These are phyloP conservation scores for Schizopygopsis pylzovi DNA, from an alignment of 2,797 vertebrate genomes.

Conservation along the genomic window DNA sequence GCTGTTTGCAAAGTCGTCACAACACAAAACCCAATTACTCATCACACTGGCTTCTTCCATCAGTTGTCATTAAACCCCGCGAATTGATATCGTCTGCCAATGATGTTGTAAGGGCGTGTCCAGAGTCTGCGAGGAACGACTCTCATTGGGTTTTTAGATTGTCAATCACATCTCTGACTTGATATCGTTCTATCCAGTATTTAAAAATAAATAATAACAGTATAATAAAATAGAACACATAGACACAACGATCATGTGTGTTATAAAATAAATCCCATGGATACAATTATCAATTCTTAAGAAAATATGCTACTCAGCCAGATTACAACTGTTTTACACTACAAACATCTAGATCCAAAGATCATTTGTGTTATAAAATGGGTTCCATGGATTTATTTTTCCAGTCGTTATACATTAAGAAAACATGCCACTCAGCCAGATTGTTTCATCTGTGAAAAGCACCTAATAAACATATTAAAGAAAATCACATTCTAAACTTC, in stretches of 20 bases:
- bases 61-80: not conserved
- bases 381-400: not conserved
- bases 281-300: not conserved
- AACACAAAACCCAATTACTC: too few species aligned
- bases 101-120: not conserved
- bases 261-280: not conserved
- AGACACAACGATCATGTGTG: not conserved
- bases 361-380: not conserved
- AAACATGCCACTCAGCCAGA: not conserved
- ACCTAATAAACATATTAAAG: not conserved
- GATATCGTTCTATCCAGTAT: not conserved
- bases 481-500: not conserved
- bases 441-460: too few species aligned
- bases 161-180: not conserved
- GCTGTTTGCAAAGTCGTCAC: not conserved
- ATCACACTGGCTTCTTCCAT: not conserved
- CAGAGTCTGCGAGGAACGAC: not conserved
- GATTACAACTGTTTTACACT: not conserved
- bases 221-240: not conserved
- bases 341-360: not conserved
- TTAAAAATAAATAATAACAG: not conserved
- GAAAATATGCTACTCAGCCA: not conserved
- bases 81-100: not conserved
- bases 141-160: conserved; percentile 7
- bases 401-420: not conserved